Conservation (phyloP, 2,888 invertebrate genomes). For the Heliconius aoede region DNA sequence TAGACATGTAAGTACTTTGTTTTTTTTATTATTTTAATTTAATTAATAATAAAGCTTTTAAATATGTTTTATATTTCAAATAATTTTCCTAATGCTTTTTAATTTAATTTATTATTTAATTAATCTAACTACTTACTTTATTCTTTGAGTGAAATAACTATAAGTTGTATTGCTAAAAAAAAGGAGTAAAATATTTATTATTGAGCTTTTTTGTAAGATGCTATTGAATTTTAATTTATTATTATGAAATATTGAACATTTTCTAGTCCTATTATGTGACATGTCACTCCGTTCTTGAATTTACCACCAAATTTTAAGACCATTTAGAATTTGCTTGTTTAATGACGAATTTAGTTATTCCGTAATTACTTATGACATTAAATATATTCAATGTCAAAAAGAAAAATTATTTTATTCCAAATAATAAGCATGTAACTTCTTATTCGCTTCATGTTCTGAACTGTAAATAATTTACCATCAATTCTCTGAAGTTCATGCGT, state of each 20-base stretch:
- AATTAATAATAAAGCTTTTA: not conserved
- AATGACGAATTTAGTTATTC: no score
- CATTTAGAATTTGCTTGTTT: no score
- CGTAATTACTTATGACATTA: no score
- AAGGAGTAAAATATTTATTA: not conserved
- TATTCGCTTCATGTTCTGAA: no score
- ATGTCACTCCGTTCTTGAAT: no score
- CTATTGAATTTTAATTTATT: not conserved
- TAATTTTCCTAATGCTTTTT: not conserved
- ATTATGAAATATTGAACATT: not conserved
- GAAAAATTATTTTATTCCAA: no score
- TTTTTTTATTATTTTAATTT: slow-evolving; percentile 4
- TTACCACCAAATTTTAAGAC: no score
- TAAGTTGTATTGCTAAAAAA: no score
- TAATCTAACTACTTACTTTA: not conserved
- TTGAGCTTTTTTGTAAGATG: not conserved
- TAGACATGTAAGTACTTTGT: slow-evolving; percentile 32
- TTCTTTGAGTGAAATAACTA: not conserved
- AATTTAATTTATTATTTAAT: not conserved
- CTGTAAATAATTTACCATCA: no score
- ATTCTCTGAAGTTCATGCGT: no score
- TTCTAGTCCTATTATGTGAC: not conserved
- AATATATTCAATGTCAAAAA: no score
- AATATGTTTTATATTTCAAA: not conserved
- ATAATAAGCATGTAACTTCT: no score